Evolutionary conservation across 1,140 invertebrate species (phyloP).

Genomic region (Danaus plexippus): DNA sequence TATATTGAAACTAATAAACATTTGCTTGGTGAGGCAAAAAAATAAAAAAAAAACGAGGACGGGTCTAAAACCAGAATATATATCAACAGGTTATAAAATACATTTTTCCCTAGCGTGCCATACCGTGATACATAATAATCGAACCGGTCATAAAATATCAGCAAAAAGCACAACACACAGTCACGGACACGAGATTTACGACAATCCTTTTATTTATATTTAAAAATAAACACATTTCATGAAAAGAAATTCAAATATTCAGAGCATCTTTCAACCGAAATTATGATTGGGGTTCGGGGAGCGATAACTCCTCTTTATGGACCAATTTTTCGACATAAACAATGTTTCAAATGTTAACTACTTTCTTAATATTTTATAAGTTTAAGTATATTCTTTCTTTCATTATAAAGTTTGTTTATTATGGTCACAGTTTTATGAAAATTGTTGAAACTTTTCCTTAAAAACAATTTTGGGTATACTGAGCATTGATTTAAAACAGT

Average conservation of each 20-base stretch:
- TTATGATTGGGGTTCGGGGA: conserved; percentile 59
- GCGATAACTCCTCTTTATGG: conserved; percentile 58
- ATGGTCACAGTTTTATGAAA: too few relatives aligned
- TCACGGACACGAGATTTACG: conserved; percentile 38
- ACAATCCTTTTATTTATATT: conserved; percentile 43
- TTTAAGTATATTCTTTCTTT: too few relatives aligned
- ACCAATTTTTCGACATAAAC: conserved; percentile 57
- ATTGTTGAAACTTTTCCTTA: too few relatives aligned
- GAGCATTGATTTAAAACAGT: too few relatives aligned
- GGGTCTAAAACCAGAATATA: not conserved
- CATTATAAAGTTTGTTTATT: too few relatives aligned
- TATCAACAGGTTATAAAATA: conserved; percentile 15
- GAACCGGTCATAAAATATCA: conserved; percentile 25
- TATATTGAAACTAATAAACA: too few relatives aligned
- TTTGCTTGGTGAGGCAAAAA: too few relatives aligned
- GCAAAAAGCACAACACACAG: conserved; percentile 24
- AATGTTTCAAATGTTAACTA: conserved; percentile 50
- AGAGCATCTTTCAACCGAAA: conserved; percentile 30
- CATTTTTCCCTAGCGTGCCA: conserved; percentile 13
- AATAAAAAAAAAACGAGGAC: too few relatives aligned
- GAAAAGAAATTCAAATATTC: conserved; percentile 24
- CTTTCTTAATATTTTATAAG: too few relatives aligned
- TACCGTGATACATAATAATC: conserved; percentile 19
- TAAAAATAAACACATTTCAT: conserved; percentile 29
- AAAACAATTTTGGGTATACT: too few relatives aligned